These are phyloP conservation scores for Xenopus tropicalis DNA, from an alignment of 2,113 vertebrate genomes.

Conservation along the genomic window DNA sequence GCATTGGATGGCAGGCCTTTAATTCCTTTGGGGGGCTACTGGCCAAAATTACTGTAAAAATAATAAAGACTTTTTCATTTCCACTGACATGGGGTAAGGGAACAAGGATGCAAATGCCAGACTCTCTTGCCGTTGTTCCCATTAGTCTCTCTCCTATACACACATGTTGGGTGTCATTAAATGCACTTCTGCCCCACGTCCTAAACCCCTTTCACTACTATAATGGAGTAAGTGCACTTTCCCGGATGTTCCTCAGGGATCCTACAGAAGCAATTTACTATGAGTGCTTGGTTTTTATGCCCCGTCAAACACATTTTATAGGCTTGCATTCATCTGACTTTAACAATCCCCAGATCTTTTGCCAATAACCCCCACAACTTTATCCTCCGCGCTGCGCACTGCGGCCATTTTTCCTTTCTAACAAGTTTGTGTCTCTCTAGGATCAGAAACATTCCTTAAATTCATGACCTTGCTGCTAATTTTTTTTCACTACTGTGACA, in stretches of 20 bases:
- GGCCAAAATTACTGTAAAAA: too few relatives aligned
- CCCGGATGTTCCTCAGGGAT: neutral
- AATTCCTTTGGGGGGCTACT: too few relatives aligned
- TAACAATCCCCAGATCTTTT: neutral
- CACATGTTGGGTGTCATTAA: neutral
- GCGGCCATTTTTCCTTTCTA: neutral
- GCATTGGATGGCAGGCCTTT: too few relatives aligned
- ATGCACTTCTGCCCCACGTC: neutral
- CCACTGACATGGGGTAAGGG: too few relatives aligned
- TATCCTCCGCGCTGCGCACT: neutral
- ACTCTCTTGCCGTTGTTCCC: too few relatives aligned
- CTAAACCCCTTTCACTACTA: neutral
- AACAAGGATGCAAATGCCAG: too few relatives aligned
- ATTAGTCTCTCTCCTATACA: too few relatives aligned
- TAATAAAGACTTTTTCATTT: too few relatives aligned
- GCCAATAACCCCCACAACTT: neutral
- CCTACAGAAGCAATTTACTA: neutral
- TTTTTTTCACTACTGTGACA: too few relatives aligned
- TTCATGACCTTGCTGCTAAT: too few relatives aligned
- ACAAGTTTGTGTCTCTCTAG: neutral
- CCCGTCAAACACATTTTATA: neutral
- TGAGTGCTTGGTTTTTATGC: neutral
- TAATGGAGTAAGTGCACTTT: neutral
- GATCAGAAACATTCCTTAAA: neutral
- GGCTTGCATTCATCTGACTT: neutral